phyloP scores from a whole-genome alignment of 2,113 vertebrate genomes.

The Nansenia antarctica region DNA sequence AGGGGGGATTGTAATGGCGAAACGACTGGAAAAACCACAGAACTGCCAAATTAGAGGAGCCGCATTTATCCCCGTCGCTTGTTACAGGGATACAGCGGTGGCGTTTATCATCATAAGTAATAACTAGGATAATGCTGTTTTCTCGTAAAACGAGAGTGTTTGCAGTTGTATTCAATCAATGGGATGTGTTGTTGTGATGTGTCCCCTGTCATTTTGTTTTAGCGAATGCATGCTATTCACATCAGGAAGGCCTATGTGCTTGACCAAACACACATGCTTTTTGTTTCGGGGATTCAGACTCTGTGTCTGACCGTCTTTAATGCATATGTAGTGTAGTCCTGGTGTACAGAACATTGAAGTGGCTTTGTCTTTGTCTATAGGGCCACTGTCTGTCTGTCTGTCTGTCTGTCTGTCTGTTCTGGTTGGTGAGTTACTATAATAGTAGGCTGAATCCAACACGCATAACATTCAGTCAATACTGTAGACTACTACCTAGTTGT shows the following conservation, averaged over 20 bases:
- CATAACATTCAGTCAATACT: no score
- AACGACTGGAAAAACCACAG: constrained; percentile 46
- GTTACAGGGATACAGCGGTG: constrained; percentile 35
- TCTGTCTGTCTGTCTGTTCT: no score
- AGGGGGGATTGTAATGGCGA: constrained; percentile 41
- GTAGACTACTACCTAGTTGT: no score
- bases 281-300: constrained; percentile 4
- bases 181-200: constrained; percentile 27
- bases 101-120: constrained; percentile 47
- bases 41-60: constrained; percentile 40
- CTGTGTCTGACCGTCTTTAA: not conserved
- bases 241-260: constrained; percentile 24
- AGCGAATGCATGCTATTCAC: constrained; percentile 35
- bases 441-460: no score
- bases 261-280: constrained; percentile 41
- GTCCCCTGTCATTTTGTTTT: constrained; percentile 45
- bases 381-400: no score
- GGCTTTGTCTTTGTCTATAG: no score
- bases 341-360: not conserved
- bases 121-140: constrained; percentile 29
- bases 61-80: constrained; percentile 34
- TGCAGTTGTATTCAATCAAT: constrained; percentile 48
- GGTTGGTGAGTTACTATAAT: no score
- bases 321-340: no score
- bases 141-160: constrained; percentile 34